phyloP scores from a whole-genome alignment of 2,888 invertebrate species.

The Volucella inanis region DNA sequence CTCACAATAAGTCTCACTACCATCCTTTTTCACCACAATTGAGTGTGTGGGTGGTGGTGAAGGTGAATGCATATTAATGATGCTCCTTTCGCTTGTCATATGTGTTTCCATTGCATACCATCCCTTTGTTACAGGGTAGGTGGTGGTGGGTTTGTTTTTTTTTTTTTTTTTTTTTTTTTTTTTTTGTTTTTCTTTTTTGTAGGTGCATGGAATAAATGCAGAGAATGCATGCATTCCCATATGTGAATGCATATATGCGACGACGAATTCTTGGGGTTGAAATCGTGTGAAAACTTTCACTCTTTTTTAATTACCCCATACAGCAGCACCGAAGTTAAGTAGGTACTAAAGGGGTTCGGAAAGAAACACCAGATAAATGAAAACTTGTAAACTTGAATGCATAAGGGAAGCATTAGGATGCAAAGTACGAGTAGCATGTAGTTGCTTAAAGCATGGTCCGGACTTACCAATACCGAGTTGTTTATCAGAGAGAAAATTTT shows the following conservation, averaged over 20 bases:
- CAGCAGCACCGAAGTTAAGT: slow-evolving; percentile 1
- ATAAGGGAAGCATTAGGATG: not conserved
- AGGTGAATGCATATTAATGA: slow-evolving; percentile 69
- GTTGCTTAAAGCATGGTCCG: not conserved
- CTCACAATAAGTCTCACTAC: slow-evolving; percentile 2
- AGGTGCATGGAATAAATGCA: slow-evolving; percentile 66
- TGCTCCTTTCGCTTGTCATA: slow-evolving; percentile 68
- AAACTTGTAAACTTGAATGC: slow-evolving; percentile 27
- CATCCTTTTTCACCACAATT: slow-evolving; percentile 19
- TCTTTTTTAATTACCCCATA: slow-evolving; percentile 67
- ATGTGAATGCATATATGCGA: no score
- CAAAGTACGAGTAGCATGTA: slow-evolving; percentile 1
- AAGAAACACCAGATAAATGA: not conserved
- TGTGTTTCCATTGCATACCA: slow-evolving; percentile 16
- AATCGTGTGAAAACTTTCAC: slow-evolving; percentile 74
- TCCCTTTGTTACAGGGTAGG: slow-evolving; percentile 10
- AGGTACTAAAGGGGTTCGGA: not conserved
- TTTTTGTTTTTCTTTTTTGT: not conserved
- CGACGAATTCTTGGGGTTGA: slow-evolving; percentile 56
- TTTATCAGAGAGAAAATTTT: not conserved
- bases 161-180: not conserved
- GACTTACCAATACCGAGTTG: not conserved
- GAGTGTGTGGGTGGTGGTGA: slow-evolving; percentile 1
- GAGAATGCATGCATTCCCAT: slow-evolving; percentile 46
- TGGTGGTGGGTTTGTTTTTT: not conserved